A percentile compares a stretch with the other conserved stretches of the same genome.
These are phyloP conservation scores for Psammodynastes pulverulentus DNA, from an alignment of 2,113 vertebrate genomes.

Conservation along the genomic window DNA sequence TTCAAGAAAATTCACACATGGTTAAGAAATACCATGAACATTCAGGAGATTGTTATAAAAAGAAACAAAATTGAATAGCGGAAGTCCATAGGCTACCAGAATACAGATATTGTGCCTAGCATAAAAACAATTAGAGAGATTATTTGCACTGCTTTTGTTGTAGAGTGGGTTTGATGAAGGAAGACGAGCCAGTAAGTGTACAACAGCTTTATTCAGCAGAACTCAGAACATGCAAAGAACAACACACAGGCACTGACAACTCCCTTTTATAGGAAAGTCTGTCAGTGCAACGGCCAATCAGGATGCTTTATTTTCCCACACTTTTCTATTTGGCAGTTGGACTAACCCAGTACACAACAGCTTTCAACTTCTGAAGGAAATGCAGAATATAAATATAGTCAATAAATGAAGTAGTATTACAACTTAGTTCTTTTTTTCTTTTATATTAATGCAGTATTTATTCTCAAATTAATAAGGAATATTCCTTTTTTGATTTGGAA, in stretches of 20 bases:
- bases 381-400: background rate
- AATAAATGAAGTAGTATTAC: background rate
- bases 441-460: background rate
- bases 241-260: too few species aligned
- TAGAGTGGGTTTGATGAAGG: too few species aligned
- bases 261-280: too few species aligned
- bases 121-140: background rate
- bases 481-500: background rate
- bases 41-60: background rate
- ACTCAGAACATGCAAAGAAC: too few species aligned
- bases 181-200: too few species aligned
- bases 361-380: background rate
- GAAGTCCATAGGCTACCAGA: background rate
- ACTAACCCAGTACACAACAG: too few species aligned
- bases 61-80: background rate
- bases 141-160: background rate
- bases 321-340: too few species aligned
- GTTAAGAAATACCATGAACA: background rate
- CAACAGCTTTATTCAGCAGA: too few species aligned
- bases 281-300: too few species aligned
- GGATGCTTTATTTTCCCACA: too few species aligned
- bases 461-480: background rate
- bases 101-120: background rate
- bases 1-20: background rate
- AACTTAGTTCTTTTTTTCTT: background rate